phyloP scores from a whole-genome alignment of 2,888 invertebrate genomes.

The Lucinisca nassula region DNA sequence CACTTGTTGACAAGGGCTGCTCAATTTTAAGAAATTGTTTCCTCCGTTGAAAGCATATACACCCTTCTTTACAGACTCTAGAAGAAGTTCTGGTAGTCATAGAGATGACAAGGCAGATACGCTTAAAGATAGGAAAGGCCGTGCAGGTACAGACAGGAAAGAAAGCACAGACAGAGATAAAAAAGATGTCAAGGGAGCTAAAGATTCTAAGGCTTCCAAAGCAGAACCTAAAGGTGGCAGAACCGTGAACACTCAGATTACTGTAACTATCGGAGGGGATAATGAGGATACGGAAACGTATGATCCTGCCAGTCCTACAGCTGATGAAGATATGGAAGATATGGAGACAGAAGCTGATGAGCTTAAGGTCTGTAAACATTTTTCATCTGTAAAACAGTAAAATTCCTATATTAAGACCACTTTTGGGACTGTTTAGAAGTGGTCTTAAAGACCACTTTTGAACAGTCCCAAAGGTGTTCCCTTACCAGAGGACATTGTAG shows the following conservation, averaged over 20 bases:
- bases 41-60: neutral
- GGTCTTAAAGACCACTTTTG: too few species aligned
- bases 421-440: too few species aligned
- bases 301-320: slow-evolving; percentile 78
- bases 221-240: neutral
- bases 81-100: slow-evolving; percentile 34
- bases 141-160: slow-evolving; percentile 46
- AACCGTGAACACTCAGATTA: neutral
- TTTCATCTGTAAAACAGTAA: neutral
- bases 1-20: too few species aligned
- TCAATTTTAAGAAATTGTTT: too few species aligned
- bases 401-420: too few species aligned
- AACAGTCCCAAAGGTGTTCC: too few species aligned
- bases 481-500: too few species aligned
- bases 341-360: neutral
- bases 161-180: neutral
- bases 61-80: slow-evolving; percentile 17
- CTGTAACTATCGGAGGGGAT: neutral
- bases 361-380: neutral
- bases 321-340: slow-evolving; percentile 59
- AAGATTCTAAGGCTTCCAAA: neutral
- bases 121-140: slow-evolving; percentile 1
- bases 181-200: neutral
- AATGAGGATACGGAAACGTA: slow-evolving; percentile 65
- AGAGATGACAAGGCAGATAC: slow-evolving; percentile 27